Conservation (phyloP, 2,113 vertebrate species). For the Oxyruncus cristatus region DNA sequence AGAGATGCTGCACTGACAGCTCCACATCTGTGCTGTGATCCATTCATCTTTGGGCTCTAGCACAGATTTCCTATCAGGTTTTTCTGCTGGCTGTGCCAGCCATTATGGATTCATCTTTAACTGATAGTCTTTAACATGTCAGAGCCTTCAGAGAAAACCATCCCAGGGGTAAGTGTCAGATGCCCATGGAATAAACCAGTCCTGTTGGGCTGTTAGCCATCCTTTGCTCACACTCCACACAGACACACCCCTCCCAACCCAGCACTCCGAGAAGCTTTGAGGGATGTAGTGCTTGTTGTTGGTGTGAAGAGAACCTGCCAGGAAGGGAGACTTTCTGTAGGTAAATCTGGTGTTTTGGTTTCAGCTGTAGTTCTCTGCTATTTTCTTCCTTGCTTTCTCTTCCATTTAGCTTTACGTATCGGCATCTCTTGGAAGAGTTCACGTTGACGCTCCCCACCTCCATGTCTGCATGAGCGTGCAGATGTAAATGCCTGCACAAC, state of each 20-base stretch:
- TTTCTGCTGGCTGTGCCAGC: background rate
- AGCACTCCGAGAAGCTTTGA: background rate
- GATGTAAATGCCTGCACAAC: background rate
- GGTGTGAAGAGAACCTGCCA: background rate
- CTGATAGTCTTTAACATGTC: background rate
- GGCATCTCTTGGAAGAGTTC: background rate
- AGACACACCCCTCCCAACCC: background rate
- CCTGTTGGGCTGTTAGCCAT: background rate
- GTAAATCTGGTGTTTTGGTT: background rate
- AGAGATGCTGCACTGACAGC: background rate
- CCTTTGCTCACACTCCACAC: background rate
- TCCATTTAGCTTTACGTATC: background rate
- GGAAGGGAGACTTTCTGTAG: background rate
- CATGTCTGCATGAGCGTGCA: background rate
- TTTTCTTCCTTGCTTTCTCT: background rate
- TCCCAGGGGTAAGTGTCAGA: background rate
- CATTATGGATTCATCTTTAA: background rate
- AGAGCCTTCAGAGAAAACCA: background rate
- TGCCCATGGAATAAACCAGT: background rate
- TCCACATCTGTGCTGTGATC: background rate
- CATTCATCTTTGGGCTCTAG: background rate
- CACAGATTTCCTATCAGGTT: background rate
- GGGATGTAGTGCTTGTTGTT: background rate
- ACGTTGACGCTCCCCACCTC: background rate
- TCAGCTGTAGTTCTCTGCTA: background rate